Evolutionary conservation across 1,140 invertebrate species (phyloP).

Genomic region (Archivesica marissinica): DNA sequence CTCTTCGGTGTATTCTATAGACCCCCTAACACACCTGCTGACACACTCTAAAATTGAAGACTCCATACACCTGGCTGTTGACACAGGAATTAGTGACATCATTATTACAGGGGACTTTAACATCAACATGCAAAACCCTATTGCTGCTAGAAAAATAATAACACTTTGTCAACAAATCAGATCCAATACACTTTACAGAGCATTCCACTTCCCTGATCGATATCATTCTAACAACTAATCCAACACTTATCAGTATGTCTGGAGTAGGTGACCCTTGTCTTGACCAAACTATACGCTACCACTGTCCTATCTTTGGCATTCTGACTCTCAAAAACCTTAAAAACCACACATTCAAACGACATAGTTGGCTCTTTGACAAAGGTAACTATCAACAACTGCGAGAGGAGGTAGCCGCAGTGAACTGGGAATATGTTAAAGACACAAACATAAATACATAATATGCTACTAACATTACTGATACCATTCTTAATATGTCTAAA

Average conservation of each 20-base stretch:
- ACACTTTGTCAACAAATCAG: neutral
- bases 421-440: neutral
- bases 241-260: neutral
- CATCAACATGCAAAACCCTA: neutral
- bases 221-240: constrained; percentile 27
- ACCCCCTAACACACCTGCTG: neutral
- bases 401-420: neutral
- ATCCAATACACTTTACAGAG: constrained; percentile 22
- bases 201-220: constrained; percentile 11
- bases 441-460: neutral
- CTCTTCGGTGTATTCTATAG: constrained; percentile 39
- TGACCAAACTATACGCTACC: neutral
- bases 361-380: constrained; percentile 6
- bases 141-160: neutral
- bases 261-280: constrained; percentile 10
- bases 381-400: neutral
- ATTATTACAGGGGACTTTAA: constrained; percentile 15
- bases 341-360: neutral
- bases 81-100: neutral
- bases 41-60: neutral
- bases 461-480: neutral
- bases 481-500: neutral
- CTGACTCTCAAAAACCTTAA: neutral
- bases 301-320: constrained; percentile 28
- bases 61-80: constrained; percentile 17